These are phyloP conservation scores for Diachasma alloeum DNA, from an alignment of 1,140 invertebrate genomes.

Conservation along the genomic window DNA sequence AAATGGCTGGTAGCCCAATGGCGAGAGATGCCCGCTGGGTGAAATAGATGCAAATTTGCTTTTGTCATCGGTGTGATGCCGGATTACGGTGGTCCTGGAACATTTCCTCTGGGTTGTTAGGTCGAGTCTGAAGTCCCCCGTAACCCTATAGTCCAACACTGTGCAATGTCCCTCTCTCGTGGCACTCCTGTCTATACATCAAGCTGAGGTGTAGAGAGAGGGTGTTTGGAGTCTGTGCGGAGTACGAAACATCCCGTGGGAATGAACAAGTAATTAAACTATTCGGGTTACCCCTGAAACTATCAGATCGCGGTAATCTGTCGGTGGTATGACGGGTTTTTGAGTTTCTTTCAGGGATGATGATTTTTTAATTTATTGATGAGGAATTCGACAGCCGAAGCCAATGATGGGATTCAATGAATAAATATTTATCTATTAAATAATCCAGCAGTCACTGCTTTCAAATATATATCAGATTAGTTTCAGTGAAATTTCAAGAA, in stretches of 20 bases:
- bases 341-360: no score
- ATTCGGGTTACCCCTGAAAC: neutral
- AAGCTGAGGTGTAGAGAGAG: neutral
- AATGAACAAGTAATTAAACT: slow-evolving; percentile 8
- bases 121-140: slow-evolving; percentile 1
- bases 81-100: slow-evolving; percentile 9
- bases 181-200: neutral
- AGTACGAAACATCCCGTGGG: neutral
- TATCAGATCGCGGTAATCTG: neutral
- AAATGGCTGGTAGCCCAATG: neutral
- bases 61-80: slow-evolving; percentile 9
- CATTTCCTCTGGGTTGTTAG: slow-evolving; percentile 11
- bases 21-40: neutral
- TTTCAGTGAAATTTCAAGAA: no score
- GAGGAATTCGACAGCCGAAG: no score
- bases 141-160: neutral
- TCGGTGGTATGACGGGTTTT: no score
- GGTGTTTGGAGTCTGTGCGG: neutral
- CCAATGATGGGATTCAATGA: no score
- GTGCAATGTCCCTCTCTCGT: neutral
- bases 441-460: no score
- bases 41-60: slow-evolving; percentile 11
- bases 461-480: no score
- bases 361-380: no score
- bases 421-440: no score